Evolutionary conservation across 64 coral and sea anemone genomes (phyloP).

Genomic region (Porites lutea): DNA sequence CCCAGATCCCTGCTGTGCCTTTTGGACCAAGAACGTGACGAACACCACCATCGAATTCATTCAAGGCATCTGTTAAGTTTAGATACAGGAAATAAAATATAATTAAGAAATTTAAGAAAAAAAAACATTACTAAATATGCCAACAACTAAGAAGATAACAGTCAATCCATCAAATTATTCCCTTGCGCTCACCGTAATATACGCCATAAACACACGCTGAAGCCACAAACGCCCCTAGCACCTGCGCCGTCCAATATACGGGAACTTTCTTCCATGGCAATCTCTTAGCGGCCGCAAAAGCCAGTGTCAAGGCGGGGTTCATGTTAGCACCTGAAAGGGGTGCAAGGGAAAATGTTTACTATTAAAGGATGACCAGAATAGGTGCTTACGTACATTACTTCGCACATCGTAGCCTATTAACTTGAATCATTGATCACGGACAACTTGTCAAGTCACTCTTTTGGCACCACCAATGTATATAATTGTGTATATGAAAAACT

Average conservation of each 20-base stretch:
- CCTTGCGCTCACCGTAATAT: constrained; percentile 58
- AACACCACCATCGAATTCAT: constrained; percentile 59
- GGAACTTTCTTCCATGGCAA: constrained; percentile 68
- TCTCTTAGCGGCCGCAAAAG: constrained; percentile 64
- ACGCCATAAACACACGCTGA: constrained; percentile 82
- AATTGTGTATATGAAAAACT: too few species aligned
- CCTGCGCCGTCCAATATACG: constrained; percentile 65
- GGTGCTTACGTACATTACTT: too few species aligned
- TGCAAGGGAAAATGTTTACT: neutral
- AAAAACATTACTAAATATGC: too few species aligned
- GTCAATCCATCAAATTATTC: too few species aligned
- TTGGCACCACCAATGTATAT: too few species aligned
- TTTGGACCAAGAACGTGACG: constrained; percentile 35
- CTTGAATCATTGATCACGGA: too few species aligned
- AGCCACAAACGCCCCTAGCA: constrained; percentile 66
- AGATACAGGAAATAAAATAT: neutral
- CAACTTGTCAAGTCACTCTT: too few species aligned
- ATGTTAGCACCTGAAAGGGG: constrained; percentile 70
- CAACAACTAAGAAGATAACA: too few species aligned
- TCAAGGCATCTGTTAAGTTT: constrained; percentile 40
- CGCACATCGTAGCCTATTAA: too few species aligned
- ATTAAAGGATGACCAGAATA: too few species aligned
- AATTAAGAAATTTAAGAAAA: too few species aligned
- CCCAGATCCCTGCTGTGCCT: constrained; percentile 72
- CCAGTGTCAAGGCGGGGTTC: constrained; percentile 65